phyloP scores from a whole-genome alignment of 1,140 invertebrate genomes.

The Leguminivora glycinivorella region DNA sequence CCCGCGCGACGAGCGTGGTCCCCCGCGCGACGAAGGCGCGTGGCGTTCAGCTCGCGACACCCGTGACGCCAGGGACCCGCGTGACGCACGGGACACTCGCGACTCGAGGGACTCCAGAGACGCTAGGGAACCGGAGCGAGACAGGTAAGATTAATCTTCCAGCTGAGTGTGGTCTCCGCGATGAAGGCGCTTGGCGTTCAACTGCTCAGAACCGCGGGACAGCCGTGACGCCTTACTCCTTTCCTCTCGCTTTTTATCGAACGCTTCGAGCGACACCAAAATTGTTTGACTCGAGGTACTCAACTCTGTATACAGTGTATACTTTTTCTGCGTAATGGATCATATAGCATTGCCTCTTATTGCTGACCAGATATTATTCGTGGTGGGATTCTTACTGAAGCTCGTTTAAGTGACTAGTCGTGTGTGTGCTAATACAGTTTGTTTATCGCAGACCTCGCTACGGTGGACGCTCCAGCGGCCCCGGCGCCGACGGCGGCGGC shows the following conservation, averaged over 20 bases:
- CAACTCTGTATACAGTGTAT: no score
- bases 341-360: no score
- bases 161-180: no score
- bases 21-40: slow-evolving; percentile 37
- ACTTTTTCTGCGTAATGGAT: no score
- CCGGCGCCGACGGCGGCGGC: slow-evolving; percentile 41
- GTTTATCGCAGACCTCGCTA: slow-evolving; percentile 54
- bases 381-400: no score
- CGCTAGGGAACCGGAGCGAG: neutral
- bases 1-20: slow-evolving; percentile 35
- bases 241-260: no score
- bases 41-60: slow-evolving; percentile 2
- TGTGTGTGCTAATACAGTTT: neutral
- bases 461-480: slow-evolving; percentile 61
- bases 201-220: no score
- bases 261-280: no score
- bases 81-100: slow-evolving; percentile 12
- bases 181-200: no score
- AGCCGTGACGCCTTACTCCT: no score
- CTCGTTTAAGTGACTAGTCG: neutral
- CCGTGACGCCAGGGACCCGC: slow-evolving; percentile 39
- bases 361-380: no score
- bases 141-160: neutral
- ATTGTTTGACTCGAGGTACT: no score
- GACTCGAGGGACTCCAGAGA: slow-evolving; percentile 12